Conservation (phyloP, 2,888 invertebrate genomes). For the Lepas anatifera region DNA sequence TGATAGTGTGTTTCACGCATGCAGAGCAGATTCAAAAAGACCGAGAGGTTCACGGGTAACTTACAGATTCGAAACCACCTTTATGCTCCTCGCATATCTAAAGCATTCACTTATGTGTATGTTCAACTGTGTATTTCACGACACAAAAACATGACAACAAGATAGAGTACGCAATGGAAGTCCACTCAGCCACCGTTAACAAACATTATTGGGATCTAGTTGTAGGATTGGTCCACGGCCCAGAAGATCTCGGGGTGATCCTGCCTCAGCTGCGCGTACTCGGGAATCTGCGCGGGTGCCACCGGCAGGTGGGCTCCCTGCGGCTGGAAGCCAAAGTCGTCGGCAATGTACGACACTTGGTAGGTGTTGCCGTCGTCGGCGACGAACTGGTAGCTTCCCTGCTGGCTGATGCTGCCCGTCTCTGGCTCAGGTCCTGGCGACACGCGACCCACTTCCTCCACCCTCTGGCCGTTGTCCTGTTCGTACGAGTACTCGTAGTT, state of each 20-base stretch:
- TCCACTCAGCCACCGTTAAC: no score
- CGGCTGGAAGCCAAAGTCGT: constrained; percentile 8
- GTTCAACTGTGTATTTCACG: no score
- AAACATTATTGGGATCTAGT: no score
- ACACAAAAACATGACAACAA: no score
- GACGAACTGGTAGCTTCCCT: background rate
- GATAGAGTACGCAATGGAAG: no score
- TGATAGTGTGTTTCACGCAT: no score
- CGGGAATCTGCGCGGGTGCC: background rate
- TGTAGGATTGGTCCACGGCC: background rate
- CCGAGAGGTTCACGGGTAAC: no score
- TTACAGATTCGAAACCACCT: no score
- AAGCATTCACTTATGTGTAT: no score
- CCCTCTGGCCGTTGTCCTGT: constrained; percentile 3
- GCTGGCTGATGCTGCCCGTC: background rate
- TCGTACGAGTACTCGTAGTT: background rate
- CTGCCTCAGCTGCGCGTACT: background rate
- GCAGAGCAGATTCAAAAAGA: no score
- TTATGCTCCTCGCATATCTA: no score
- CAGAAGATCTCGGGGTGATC: background rate
- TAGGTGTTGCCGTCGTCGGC: background rate
- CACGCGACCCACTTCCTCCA: background rate
- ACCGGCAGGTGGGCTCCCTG: background rate
- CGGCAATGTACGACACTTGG: background rate
- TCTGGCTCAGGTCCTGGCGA: background rate